Conservation (phyloP, 2,113 vertebrate genomes). For the Galeopterus variegatus region DNA sequence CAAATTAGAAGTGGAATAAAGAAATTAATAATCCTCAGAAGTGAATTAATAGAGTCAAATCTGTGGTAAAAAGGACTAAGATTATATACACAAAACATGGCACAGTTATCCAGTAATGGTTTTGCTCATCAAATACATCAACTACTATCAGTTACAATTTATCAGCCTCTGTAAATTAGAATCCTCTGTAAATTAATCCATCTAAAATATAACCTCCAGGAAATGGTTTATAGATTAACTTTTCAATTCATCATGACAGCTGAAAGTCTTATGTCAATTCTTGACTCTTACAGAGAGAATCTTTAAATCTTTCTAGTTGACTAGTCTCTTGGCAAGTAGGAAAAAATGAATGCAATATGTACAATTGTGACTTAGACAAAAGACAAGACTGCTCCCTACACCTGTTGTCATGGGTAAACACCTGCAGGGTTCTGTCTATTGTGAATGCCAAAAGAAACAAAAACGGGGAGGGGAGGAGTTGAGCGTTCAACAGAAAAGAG, state of each 20-base stretch:
- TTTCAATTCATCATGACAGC: slow-evolving; percentile 42
- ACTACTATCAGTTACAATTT: neutral
- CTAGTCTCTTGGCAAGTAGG: neutral
- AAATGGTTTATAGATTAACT: slow-evolving; percentile 47
- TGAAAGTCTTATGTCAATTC: neutral
- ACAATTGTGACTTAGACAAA: slow-evolving; percentile 26
- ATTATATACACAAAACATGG: neutral
- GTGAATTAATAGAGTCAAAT: neutral
- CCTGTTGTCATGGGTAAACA: neutral
- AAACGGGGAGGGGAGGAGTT: no score
- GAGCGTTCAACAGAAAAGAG: no score
- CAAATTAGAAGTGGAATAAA: slow-evolving; percentile 29
- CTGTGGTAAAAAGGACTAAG: neutral
- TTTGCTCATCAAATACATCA: neutral
- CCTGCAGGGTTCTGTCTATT: no score
- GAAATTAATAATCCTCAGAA: neutral
- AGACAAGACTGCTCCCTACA: neutral
- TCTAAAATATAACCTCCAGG: slow-evolving; percentile 13
- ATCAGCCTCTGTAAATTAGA: slow-evolving; percentile 40
- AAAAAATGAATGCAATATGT: neutral
- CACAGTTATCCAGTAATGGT: neutral
- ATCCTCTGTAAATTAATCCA: neutral
- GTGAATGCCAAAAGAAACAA: no score
- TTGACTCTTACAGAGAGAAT: neutral
- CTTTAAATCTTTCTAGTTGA: slow-evolving; percentile 6